Conservation (phyloP, 2,888 invertebrate species). For the Zele albiditarsus region DNA sequence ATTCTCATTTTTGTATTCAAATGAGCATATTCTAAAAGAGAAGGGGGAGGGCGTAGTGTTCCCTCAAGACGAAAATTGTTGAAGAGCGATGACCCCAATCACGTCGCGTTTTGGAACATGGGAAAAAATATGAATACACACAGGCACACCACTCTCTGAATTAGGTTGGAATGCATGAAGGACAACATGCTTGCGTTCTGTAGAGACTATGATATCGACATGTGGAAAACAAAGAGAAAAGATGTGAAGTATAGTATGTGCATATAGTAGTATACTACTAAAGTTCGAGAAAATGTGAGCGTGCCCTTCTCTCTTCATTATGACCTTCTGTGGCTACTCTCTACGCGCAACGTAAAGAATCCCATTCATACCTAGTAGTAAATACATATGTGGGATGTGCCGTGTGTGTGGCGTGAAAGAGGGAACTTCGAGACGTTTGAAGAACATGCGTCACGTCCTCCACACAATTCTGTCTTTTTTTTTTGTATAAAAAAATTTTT, state of each 20-base stretch:
- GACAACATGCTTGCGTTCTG: constrained; percentile 24
- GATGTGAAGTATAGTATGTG: constrained; percentile 5
- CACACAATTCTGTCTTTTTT: no score
- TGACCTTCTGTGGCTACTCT: constrained; percentile 27
- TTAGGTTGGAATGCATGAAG: constrained; percentile 68
- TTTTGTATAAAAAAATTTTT: background rate
- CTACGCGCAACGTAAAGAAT: constrained; percentile 61
- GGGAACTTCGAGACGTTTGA: background rate
- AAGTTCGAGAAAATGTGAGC: constrained; percentile 36
- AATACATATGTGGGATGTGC: constrained; percentile 52
- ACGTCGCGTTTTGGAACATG: constrained; percentile 41
- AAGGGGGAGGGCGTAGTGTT: constrained; percentile 25
- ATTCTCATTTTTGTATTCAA: background rate
- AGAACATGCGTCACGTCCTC: background rate
- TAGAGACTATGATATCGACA: background rate
- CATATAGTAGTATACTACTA: no score
- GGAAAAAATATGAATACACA: constrained; percentile 21
- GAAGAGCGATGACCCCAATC: constrained; percentile 43
- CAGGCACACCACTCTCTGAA: constrained; percentile 48
- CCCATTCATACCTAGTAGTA: constrained; percentile 61
- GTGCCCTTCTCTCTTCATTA: constrained; percentile 24
- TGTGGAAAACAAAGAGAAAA: constrained; percentile 31
- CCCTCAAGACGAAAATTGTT: constrained; percentile 43
- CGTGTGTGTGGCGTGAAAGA: background rate
- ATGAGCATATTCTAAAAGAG: constrained; percentile 16